Evolutionary conservation across 2,888 invertebrate genomes (phyloP).

Genomic region (Acronicta aceris): DNA sequence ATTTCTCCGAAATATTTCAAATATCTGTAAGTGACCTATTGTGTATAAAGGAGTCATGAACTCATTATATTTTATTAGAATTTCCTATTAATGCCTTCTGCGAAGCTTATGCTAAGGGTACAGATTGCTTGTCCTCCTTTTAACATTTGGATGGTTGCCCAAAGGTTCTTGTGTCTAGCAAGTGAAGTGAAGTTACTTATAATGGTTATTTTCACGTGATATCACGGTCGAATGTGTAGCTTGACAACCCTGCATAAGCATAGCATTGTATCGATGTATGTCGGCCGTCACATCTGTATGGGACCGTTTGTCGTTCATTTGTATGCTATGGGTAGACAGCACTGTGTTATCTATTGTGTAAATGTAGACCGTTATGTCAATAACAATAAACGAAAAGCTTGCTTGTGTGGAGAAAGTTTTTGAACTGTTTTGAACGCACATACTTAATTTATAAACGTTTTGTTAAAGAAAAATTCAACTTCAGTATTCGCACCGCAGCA

Average conservation of each 20-base stretch:
- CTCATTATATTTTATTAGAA: too few species aligned
- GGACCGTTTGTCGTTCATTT: slow-evolving; percentile 74
- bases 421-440: not conserved
- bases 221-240: not conserved
- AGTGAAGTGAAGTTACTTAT: too few species aligned
- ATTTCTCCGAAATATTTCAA: too few species aligned
- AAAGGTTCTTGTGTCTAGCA: not conserved
- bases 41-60: too few species aligned
- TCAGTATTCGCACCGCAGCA: too few species aligned
- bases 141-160: not conserved
- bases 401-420: slow-evolving; percentile 53
- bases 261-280: slow-evolving; percentile 69
- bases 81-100: too few species aligned
- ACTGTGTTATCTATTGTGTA: slow-evolving; percentile 78
- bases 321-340: slow-evolving; percentile 69
- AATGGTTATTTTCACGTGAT: not conserved
- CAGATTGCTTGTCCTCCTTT: too few species aligned
- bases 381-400: slow-evolving; percentile 59
- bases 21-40: too few species aligned
- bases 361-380: slow-evolving; percentile 75
- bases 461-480: too few species aligned
- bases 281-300: slow-evolving; percentile 63
- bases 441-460: not conserved
- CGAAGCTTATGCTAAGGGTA: too few species aligned
- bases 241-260: slow-evolving; percentile 51